These are phyloP conservation scores for Ectemnius continuus DNA, from an alignment of 2,888 invertebrate genomes.

Conservation along the genomic window DNA sequence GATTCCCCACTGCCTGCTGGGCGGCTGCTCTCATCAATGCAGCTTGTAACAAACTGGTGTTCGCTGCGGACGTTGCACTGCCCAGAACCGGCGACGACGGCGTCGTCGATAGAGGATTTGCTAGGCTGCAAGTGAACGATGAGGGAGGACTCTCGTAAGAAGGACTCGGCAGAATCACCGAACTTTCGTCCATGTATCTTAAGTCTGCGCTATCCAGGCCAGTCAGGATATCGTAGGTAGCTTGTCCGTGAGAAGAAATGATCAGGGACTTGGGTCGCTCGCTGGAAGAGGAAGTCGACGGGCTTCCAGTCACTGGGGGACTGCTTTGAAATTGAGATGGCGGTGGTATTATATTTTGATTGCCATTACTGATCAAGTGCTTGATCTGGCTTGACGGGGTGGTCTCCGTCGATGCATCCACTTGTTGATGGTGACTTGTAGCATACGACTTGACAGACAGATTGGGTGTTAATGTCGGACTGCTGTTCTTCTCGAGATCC, in stretches of 20 bases:
- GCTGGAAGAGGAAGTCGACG: constrained; percentile 74
- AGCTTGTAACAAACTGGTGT: constrained; percentile 86
- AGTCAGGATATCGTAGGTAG: constrained; percentile 87
- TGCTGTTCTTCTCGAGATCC: constrained; percentile 75
- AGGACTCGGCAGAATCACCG: constrained; percentile 88
- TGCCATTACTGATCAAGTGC: constrained; percentile 58
- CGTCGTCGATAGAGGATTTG: constrained; percentile 79
- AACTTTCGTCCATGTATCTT: constrained; percentile 95
- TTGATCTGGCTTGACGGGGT: constrained; percentile 64
- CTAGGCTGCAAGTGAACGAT: constrained; percentile 78
- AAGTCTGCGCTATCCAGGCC: constrained; percentile 92
- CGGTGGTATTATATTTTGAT: constrained; percentile 86
- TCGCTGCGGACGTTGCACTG: constrained; percentile 78
- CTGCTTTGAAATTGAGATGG: constrained; percentile 86
- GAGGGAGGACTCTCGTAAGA: constrained; percentile 88
- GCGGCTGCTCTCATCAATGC: constrained; percentile 85
- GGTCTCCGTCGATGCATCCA: constrained; percentile 55
- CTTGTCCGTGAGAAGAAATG: constrained; percentile 79
- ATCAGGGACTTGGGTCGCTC: constrained; percentile 66
- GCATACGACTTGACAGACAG: constrained; percentile 66
- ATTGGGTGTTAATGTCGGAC: constrained; percentile 76
- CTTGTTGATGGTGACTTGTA: constrained; percentile 39
- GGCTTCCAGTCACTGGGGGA: constrained; percentile 83
- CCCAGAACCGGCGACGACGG: constrained; percentile 83
- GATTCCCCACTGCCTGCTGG: constrained; percentile 78